phyloP scores from a whole-genome alignment of 2,888 invertebrate genomes.

The Bimastos eiseni region DNA sequence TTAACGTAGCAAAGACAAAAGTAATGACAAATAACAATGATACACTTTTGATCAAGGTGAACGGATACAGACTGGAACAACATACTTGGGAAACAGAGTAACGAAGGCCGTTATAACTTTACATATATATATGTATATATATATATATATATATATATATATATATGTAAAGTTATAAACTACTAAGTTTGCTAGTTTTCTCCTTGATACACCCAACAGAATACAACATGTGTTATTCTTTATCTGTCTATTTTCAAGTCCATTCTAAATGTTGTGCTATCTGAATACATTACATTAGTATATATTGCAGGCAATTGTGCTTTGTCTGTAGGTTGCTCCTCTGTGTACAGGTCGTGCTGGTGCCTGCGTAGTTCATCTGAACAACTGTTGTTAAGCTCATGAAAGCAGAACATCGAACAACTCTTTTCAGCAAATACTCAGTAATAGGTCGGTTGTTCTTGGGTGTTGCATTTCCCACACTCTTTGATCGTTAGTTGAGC shows the following conservation, averaged over 20 bases:
- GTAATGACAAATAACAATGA: no score
- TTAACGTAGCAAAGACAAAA: no score
- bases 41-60: no score
- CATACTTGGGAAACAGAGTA: no score
- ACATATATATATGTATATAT: no score
- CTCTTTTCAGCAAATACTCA: neutral
- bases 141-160: no score
- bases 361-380: slow-evolving; percentile 75
- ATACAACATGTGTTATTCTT: neutral
- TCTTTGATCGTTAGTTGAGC: neutral
- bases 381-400: slow-evolving; percentile 4
- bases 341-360: slow-evolving; percentile 84
- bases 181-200: neutral
- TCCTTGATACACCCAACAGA: neutral
- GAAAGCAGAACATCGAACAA: neutral
- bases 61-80: no score
- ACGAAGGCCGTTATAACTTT: no score
- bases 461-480: neutral
- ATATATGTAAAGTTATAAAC: no score
- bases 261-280: neutral
- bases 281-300: neutral
- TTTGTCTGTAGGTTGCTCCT: slow-evolving; percentile 69
- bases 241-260: neutral
- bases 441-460: neutral
- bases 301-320: neutral